Percentiles rank a stretch among this genome's conserved stretches.
Conservation (phyloP, 1,140 invertebrate species). For the Lamellibrachia luymesi region DNA sequence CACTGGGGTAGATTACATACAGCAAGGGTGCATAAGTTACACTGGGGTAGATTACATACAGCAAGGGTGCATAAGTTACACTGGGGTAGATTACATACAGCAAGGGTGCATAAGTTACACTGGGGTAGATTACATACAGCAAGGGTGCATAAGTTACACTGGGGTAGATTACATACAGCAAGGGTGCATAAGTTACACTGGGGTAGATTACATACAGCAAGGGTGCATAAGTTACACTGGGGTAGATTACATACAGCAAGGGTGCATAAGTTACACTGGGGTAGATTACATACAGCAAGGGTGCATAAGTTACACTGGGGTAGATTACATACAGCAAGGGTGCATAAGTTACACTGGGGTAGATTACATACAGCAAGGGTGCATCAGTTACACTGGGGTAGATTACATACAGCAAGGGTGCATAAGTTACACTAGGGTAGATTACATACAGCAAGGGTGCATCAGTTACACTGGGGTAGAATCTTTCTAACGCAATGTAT, state of each 20-base stretch:
- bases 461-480: not conserved
- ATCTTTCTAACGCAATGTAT: not conserved
- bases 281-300: too few relatives aligned
- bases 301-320: not conserved
- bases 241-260: not conserved
- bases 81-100: not conserved
- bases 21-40: too few relatives aligned
- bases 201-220: too few relatives aligned
- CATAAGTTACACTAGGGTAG: not conserved
- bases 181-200: not conserved
- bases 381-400: not conserved
- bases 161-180: not conserved
- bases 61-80: too few relatives aligned
- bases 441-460: too few relatives aligned
- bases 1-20: too few relatives aligned
- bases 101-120: too few relatives aligned
- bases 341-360: not conserved
- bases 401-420: not conserved
- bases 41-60: not conserved
- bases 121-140: not conserved
- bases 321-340: not conserved
- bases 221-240: too few relatives aligned
- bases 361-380: too few relatives aligned
- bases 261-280: not conserved
- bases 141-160: not conserved